phyloP scores from a whole-genome alignment of 2,888 invertebrate genomes.

The Cistogaster globosa region DNA sequence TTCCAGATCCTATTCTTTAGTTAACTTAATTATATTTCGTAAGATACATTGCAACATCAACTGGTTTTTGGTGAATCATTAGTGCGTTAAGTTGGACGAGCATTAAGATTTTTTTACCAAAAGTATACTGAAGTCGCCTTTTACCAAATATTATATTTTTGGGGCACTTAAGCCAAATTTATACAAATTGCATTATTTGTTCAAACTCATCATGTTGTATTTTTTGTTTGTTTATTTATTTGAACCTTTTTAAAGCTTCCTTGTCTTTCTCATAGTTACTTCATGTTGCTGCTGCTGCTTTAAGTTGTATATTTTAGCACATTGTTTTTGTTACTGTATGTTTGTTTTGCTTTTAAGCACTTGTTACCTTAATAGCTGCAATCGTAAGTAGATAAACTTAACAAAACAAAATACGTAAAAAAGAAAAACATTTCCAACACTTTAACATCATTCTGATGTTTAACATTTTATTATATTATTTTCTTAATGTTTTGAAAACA shows the following conservation, averaged over 20 bases:
- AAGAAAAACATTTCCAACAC: slow-evolving; percentile 58
- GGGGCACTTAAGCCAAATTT: slow-evolving; percentile 38
- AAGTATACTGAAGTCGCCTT: not conserved
- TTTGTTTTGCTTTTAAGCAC: slow-evolving; percentile 57
- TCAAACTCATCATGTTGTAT: slow-evolving; percentile 43
- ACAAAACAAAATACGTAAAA: slow-evolving; percentile 40
- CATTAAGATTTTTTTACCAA: not conserved
- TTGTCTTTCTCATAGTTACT: slow-evolving; percentile 39
- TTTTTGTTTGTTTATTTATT: not conserved
- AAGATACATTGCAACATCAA: no score
- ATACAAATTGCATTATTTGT: slow-evolving; percentile 59
- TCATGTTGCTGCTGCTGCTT: slow-evolving; percentile 3
- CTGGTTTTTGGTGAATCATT: no score
- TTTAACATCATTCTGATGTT: slow-evolving; percentile 53
- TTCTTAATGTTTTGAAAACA: slow-evolving; percentile 8
- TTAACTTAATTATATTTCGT: no score
- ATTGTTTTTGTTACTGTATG: slow-evolving; percentile 14
- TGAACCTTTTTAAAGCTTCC: slow-evolving; percentile 33
- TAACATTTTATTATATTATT: slow-evolving; percentile 57
- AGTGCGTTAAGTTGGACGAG: no score
- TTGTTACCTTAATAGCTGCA: slow-evolving; percentile 68
- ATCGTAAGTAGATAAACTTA: slow-evolving; percentile 66
- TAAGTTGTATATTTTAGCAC: slow-evolving; percentile 18
- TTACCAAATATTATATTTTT: not conserved
- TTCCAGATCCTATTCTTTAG: not conserved